A percentile compares a stretch with the other conserved stretches of the same genome.
Evolutionary conservation across 2,113 vertebrate species (phyloP).

Genomic region (Ptychochromis oligacanthus): DNA sequence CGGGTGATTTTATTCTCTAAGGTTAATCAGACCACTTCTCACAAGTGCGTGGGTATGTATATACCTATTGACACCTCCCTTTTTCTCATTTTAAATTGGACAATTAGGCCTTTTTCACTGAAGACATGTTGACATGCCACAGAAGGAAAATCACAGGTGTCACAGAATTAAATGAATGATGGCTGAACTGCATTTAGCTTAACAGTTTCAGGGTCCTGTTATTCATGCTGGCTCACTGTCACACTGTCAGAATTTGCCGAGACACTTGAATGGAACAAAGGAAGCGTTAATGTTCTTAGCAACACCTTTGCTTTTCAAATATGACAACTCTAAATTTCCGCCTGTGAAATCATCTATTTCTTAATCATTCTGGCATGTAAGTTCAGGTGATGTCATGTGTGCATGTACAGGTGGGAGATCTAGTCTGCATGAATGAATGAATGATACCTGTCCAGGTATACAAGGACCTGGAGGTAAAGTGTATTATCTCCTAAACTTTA

Average conservation of each 20-base stretch:
- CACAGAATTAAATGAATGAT: neutral
- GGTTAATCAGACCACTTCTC: conserved; percentile 6
- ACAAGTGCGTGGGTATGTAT: neutral
- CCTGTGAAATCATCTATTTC: neutral
- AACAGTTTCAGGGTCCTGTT: neutral
- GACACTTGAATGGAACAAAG: neutral
- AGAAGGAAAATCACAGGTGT: neutral
- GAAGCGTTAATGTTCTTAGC: neutral
- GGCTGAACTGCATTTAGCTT: neutral
- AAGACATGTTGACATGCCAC: neutral
- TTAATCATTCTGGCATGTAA: neutral
- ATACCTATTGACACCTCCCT: neutral
- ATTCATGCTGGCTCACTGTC: neutral
- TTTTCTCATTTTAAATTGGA: neutral
- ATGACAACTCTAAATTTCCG: neutral
- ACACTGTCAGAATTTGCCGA: neutral
- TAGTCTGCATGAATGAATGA: neutral
- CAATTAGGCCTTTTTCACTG: neutral
- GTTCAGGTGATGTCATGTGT: too few relatives aligned
- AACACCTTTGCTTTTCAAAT: neutral
- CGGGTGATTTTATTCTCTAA: neutral
- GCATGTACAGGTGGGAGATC: neutral
- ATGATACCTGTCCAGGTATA: neutral
- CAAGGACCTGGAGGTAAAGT: neutral
- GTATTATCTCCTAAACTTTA: neutral